phyloP scores from a whole-genome alignment of 2,113 vertebrate genomes.

The Motacilla tschutschensis region DNA sequence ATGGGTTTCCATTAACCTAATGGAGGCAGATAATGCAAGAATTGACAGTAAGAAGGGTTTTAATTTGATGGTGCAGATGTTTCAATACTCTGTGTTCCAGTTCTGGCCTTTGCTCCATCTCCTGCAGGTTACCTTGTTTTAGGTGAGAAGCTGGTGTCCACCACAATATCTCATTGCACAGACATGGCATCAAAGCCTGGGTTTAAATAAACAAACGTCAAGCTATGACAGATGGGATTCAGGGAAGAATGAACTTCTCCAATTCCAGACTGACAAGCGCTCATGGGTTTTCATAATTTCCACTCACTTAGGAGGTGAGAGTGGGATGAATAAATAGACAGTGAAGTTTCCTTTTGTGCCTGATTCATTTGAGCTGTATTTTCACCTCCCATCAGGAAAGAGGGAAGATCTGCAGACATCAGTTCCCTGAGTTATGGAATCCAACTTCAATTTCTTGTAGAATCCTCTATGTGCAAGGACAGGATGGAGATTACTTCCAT shows the following conservation, averaged over 20 bases:
- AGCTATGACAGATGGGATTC: not conserved
- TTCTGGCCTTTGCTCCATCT: not conserved
- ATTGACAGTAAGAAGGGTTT: not conserved
- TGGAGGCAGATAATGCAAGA: not conserved
- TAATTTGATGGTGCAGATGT: not conserved
- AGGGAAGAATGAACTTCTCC: not conserved
- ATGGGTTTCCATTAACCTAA: not conserved
- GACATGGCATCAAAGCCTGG: not conserved
- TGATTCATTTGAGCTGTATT: not conserved
- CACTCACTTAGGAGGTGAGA: not conserved
- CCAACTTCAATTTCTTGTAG: not conserved
- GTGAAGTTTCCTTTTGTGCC: not conserved
- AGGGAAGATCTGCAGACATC: not conserved
- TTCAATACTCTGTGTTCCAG: not conserved
- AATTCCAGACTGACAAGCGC: not conserved
- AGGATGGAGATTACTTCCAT: not conserved
- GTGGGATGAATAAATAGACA: not conserved
- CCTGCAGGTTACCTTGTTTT: not conserved
- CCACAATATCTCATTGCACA: not conserved
- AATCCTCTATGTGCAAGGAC: not conserved
- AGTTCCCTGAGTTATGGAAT: not conserved
- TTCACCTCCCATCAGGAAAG: not conserved
- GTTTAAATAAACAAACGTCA: not conserved
- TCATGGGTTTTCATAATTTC: not conserved
- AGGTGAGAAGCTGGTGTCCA: not conserved